Evolutionary conservation across 2,797 vertebrate genomes (phyloP).

Genomic region (Clarias fuscus): DNA sequence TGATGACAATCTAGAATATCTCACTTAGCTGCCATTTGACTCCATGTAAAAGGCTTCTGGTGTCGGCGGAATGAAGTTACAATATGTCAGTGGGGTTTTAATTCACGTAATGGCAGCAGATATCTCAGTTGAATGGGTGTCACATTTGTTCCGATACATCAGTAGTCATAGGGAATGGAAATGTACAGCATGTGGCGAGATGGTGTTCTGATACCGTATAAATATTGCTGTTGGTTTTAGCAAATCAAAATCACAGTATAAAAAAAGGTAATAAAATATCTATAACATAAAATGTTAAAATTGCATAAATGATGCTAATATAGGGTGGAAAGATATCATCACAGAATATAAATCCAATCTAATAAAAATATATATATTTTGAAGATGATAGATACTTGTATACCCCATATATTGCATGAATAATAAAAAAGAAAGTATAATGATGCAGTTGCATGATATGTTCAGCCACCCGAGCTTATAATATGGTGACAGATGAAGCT

Average conservation of each 20-base stretch:
- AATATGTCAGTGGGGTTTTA: constrained; percentile 38
- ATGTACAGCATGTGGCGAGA: not conserved
- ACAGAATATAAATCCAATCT: not conserved
- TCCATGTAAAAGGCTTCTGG: constrained; percentile 26
- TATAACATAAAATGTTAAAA: not conserved
- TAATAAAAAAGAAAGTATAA: not conserved
- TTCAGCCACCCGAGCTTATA: constrained; percentile 2
- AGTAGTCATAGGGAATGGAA: not conserved
- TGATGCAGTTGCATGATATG: not conserved
- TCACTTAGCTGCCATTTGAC: constrained; percentile 44
- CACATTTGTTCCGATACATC: constrained; percentile 22
- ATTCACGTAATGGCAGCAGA: constrained; percentile 33
- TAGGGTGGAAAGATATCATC: too few relatives aligned
- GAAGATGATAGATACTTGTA: not conserved
- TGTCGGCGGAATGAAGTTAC: constrained; percentile 35
- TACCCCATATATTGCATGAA: not conserved
- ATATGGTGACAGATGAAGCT: not conserved
- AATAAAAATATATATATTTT: not conserved
- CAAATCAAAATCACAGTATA: not conserved
- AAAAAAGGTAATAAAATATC: not conserved
- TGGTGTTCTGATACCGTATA: not conserved
- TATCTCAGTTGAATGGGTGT: constrained; percentile 37
- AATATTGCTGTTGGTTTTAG: not conserved
- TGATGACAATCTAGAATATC: constrained; percentile 53
- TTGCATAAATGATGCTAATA: not conserved